phyloP scores from a whole-genome alignment of 2,797 vertebrate genomes.

The Coregonus suidteri region DNA sequence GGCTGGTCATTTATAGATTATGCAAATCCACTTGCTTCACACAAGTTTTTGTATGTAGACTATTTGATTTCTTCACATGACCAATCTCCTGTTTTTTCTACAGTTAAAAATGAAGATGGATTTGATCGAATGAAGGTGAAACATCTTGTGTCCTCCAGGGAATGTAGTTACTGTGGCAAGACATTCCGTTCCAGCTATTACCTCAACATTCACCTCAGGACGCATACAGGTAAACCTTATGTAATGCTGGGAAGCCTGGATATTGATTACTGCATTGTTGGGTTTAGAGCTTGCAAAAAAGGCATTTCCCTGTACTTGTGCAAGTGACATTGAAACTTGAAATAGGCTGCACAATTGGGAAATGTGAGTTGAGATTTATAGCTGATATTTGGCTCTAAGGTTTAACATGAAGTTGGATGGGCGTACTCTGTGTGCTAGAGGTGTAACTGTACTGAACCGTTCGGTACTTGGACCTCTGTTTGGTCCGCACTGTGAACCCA shows the following conservation, averaged over 20 bases:
- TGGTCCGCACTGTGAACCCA: too few relatives aligned
- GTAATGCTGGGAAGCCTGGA: neutral
- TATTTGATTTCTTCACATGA: neutral
- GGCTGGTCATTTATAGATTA: conserved; percentile 33
- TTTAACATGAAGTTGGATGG: neutral
- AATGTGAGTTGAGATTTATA: neutral
- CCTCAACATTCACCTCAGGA: conserved; percentile 99
- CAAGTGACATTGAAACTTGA: neutral
- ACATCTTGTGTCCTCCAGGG: conserved; percentile 83
- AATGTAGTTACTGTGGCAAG: conserved; percentile 94
- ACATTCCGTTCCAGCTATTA: conserved; percentile 98
- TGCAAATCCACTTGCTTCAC: neutral
- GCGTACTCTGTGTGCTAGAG: too few relatives aligned
- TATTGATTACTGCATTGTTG: too few relatives aligned
- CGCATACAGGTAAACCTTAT: conserved; percentile 89
- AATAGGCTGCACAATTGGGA: neutral
- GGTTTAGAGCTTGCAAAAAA: too few relatives aligned
- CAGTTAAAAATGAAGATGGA: conserved; percentile 85
- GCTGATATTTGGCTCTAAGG: too few relatives aligned
- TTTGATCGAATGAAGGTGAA: conserved; percentile 83
- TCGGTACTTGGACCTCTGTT: too few relatives aligned
- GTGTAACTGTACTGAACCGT: too few relatives aligned
- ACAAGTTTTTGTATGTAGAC: too few relatives aligned
- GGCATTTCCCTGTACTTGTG: too few relatives aligned
- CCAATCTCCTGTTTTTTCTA: conserved; percentile 12